These are phyloP conservation scores for Drosophila chauvacae DNA, from an alignment of 1,140 invertebrate species.

Conservation along the genomic window DNA sequence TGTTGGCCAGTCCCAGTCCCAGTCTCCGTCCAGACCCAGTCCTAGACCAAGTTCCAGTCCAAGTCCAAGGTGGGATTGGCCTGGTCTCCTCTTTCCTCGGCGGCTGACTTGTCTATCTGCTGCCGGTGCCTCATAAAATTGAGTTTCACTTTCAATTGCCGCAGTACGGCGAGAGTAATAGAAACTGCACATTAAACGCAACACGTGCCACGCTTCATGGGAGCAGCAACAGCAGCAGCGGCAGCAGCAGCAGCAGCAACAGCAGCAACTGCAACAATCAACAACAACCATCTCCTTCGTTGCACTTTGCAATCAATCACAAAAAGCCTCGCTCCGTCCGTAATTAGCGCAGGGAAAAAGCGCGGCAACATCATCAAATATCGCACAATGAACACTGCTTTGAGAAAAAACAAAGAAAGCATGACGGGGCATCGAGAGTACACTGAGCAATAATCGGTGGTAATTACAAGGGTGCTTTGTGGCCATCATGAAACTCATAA, in stretches of 20 bases:
- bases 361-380: constrained; percentile 54
- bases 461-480: constrained; percentile 12
- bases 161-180: constrained; percentile 72
- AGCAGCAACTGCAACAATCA: constrained; percentile 25
- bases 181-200: constrained; percentile 81
- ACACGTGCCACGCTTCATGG: constrained; percentile 81
- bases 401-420: constrained; percentile 76
- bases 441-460: constrained; percentile 21
- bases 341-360: constrained; percentile 81
- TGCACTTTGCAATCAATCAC: constrained; percentile 80
- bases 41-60: constrained; percentile 16
- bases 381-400: constrained; percentile 74
- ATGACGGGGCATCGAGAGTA: constrained; percentile 65
- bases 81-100: constrained; percentile 12
- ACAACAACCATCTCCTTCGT: constrained; percentile 48
- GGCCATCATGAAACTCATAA: neutral
- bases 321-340: constrained; percentile 57
- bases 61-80: constrained; percentile 32
- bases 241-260: constrained; percentile 15
- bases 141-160: constrained; percentile 77
- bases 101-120: constrained; percentile 31
- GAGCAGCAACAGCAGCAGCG: constrained; percentile 50
- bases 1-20: constrained; percentile 42
- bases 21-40: constrained; percentile 15
- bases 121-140: constrained; percentile 59